Evolutionary conservation across 2,113 vertebrate genomes (phyloP).

Genomic region (zebrafish (Danio rerio)): GRCz12tu NC_133195.1:39547001-39547500

Average conservation of each 20-base stretch:
- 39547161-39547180: neutral
- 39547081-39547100: neutral
- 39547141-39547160: slow-evolving; percentile 1
- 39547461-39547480: neutral
- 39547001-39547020: slow-evolving; percentile 18
- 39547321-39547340: neutral
- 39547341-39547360: no score
- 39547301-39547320: neutral
- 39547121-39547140: slow-evolving; percentile 5
- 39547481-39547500: neutral
- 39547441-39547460: neutral
- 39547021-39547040: slow-evolving; percentile 28
- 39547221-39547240: neutral
- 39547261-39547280: neutral
- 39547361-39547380: neutral
- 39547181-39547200: neutral
- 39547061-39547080: slow-evolving; percentile 23
- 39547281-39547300: neutral
- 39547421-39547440: neutral
- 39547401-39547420: neutral
- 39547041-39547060: neutral
- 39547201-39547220: no score
- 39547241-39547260: neutral
- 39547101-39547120: slow-evolving; percentile 21
- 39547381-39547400: neutral